Evolutionary conservation across 2,113 vertebrate genomes (phyloP).

Genomic region (Nyctereutes procyonoides): DNA sequence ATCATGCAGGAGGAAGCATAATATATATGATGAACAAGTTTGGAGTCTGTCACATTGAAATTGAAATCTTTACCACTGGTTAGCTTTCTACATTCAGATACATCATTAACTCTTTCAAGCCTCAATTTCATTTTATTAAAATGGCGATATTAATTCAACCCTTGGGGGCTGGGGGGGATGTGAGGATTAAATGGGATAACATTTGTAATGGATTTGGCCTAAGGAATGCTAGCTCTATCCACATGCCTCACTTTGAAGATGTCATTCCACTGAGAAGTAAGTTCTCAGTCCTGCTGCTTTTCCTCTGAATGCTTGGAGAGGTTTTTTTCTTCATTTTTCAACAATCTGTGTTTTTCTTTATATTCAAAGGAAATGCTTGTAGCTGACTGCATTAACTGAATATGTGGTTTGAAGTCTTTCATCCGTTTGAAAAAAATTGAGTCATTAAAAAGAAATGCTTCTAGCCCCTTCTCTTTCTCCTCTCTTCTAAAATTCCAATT

Average conservation of each 20-base stretch:
- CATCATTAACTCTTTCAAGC: not conserved
- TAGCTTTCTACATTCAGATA: not conserved
- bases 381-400: not conserved
- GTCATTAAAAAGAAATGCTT: not conserved
- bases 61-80: not conserved
- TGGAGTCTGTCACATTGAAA: not conserved
- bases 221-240: not conserved
- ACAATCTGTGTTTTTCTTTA: not conserved
- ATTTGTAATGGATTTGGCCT: not conserved
- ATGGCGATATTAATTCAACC: not conserved
- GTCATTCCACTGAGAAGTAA: not conserved
- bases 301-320: not conserved
- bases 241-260: not conserved
- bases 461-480: not conserved
- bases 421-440: not conserved
- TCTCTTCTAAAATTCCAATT: not conserved
- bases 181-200: not conserved
- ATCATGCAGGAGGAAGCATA: not conserved
- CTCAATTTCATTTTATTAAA: constrained; percentile 25
- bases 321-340: not conserved
- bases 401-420: not conserved
- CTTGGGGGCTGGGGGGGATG: not conserved
- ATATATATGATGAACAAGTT: not conserved
- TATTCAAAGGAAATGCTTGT: not conserved
- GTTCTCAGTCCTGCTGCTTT: not conserved